Base-by-base conservation (phyloP, 2,888 invertebrate species). In the Conus canariensis region DNA sequence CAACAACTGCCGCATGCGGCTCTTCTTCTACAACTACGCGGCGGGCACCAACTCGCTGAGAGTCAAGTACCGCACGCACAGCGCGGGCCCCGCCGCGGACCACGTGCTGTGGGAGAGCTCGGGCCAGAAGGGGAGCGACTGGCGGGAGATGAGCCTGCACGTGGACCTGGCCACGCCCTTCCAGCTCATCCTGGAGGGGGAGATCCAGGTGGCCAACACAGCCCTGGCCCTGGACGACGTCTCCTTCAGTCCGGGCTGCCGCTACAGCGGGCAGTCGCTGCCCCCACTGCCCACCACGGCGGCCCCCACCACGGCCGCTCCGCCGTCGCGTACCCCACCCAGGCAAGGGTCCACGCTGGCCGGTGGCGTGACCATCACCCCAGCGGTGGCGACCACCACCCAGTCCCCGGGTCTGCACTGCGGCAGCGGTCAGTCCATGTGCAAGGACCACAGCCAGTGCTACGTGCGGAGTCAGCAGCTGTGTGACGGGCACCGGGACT, bases 1-100 rank as follows among this genome's bases (percentile, higher is more conserved):
- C 5, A 89, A 59, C 80, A 80, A 45, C 45, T 95, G 95, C 90
- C 91, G 90, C 56, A 91, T 96, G 92, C 91, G 94, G 59, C 92
- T 95, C 85, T 96, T 94, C 91, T 95, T 95, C 91, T 94, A 95
- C 90, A 94, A 95, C 95, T 94, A 93, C 91, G 96, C 96, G 9
- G 90, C 87, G 60, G 70, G 85, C 58, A 56, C 25, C 22, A 70
- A 82, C 74, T 60, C 16, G 9, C 88, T 88, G 19, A 88, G 88
- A 45, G 19, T 88, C 59, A 67, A 45, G 85, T 89, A 85, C 89
- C 89, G 89, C 59, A 85, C 77, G 58, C 89, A 85, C 89, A 85
- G 45, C 56, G 59, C n/a, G 9, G 85, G 89, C n/a, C 70, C 56
- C 3, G 70, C 77, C 19, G 60, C 67, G 22, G 89, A 85, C 70